These are phyloP conservation scores for Geococcyx californianus DNA, from an alignment of 2,113 vertebrate species.

Conservation along the genomic window DNA sequence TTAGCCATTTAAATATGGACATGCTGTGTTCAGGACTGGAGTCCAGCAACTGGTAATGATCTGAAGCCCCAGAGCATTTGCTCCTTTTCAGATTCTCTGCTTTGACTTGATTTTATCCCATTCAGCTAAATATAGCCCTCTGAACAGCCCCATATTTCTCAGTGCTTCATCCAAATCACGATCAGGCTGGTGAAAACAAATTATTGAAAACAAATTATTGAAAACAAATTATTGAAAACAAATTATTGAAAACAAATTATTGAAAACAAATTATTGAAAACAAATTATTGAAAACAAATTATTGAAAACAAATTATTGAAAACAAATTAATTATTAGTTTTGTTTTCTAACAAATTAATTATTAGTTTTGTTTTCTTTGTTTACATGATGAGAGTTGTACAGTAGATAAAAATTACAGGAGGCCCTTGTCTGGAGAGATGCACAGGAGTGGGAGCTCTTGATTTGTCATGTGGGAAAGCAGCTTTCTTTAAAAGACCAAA, in stretches of 20 bases:
- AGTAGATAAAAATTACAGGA: not conserved
- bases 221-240: too few relatives aligned
- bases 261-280: too few relatives aligned
- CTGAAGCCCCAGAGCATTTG: not conserved
- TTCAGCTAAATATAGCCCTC: conserved; percentile 16
- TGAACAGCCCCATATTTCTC: conserved; percentile 12
- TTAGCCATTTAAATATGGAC: conserved; percentile 49
- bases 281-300: too few relatives aligned
- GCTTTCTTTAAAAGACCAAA: not conserved
- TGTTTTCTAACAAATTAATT: not conserved
- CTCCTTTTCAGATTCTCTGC: not conserved
- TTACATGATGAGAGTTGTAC: not conserved
- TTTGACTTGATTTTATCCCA: conserved; percentile 27
- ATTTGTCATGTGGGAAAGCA: not conserved
- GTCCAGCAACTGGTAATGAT: not conserved
- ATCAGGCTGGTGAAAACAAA: too few relatives aligned
- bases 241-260: too few relatives aligned
- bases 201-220: too few relatives aligned
- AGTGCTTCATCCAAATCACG: conserved; percentile 40
- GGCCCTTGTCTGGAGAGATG: not conserved
- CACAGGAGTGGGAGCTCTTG: not conserved
- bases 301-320: too few relatives aligned
- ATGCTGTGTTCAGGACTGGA: not conserved
- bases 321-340: not conserved
- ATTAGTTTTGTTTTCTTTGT: not conserved